These are phyloP conservation scores for human (Homo sapiens) DNA, from an alignment of 2,113 vertebrate genomes.

Conservation along the genomic window GRCh38 chr4:33670501-33671000, in stretches of 20 bases:
- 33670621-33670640: not conserved
- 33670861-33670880: not conserved
- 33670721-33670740: not conserved
- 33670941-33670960: not conserved
- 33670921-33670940: not conserved
- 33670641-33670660: not conserved
- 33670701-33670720: not conserved
- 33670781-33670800: not conserved
- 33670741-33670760: not conserved
- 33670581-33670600: not conserved
- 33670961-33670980: not conserved
- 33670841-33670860: not conserved
- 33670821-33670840: not conserved
- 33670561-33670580: not conserved
- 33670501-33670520: not conserved
- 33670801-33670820: not conserved
- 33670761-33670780: not conserved
- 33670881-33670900: not conserved
- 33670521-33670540: not conserved
- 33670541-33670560: not conserved
- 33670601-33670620: not conserved
- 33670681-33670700: not conserved
- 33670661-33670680: not conserved
- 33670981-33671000: not conserved
- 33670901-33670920: not conserved